These are phyloP conservation scores for Vulpes ferrilata DNA, from an alignment of 2,113 vertebrate species.

Conservation along the genomic window DNA sequence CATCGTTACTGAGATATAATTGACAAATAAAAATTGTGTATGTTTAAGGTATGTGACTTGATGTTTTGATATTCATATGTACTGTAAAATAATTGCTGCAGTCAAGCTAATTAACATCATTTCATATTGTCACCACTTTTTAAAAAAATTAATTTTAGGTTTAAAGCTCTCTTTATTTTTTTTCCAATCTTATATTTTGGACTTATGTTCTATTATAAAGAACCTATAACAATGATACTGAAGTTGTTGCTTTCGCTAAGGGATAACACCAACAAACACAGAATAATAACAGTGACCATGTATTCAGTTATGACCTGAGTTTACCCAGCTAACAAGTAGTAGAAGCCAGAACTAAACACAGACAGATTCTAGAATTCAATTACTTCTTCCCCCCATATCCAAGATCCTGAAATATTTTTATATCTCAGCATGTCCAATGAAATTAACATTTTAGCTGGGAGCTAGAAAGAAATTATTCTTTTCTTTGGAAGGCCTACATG, in stretches of 20 bases:
- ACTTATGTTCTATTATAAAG: not conserved
- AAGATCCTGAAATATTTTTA: not conserved
- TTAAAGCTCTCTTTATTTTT: not conserved
- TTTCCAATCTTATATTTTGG: not conserved
- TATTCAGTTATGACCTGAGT: not conserved
- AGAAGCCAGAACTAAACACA: not conserved
- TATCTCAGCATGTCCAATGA: not conserved
- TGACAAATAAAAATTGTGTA: not conserved
- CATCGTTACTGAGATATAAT: not conserved
- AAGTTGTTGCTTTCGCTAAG: not conserved
- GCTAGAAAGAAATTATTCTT: not conserved
- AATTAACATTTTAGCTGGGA: not conserved
- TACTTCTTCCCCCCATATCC: not conserved
- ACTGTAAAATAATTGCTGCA: not conserved
- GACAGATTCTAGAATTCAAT: not conserved
- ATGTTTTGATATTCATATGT: not conserved
- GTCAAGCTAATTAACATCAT: not conserved
- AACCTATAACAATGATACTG: not conserved
- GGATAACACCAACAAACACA: not conserved
- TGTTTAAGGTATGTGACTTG: not conserved
- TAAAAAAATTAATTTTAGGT: not conserved
- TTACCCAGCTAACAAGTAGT: not conserved
- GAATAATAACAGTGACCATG: not conserved
- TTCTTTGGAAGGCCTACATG: not conserved
- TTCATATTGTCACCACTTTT: not conserved